Evolutionary conservation across 2,113 vertebrate genomes (phyloP), one percentile per base, ranked within the genome.

Genomic region (Sminthopsis crassicaudata): DNA sequence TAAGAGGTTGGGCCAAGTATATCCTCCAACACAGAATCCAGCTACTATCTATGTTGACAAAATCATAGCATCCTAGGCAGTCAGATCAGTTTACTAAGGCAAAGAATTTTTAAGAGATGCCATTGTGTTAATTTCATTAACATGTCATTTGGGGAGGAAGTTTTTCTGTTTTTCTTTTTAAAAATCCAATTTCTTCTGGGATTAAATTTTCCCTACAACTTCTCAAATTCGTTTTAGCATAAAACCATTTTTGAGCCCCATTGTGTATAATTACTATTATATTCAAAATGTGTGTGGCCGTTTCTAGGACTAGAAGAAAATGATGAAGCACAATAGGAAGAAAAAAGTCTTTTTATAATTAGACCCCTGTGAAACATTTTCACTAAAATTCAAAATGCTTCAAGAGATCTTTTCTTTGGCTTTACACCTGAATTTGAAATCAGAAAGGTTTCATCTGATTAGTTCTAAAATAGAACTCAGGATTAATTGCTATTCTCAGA

Each of bases 391-490:
- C 48, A 90, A 48, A 48, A 60, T 92, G 53, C 55, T 96, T 95
- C 26, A 93, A 96, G 95, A 93, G 42, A 93, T 90, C 26, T 51
- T 93, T 89, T 36, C 16, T 91, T 95, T 93, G 48, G 42, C 46
- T 97, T 95, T 60, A 4, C 46, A 94, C 52, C 51, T 95, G 92
- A 96, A 94, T 95, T 92, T 95, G 51, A 96, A 96, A 96, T 93
- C 76, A 92, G 27, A 16, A 92, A 92, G 42, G 24, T 67, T 94
- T 25, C 2, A 90, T 92, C 91, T 92, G 55, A 91, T 93, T 95
- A 93, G 57, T 90, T 92, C 96, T 92, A 91, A 96, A 96, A 93
- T 90, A 97, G 54, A 90, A 97, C 25, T 60, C 19, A 54, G 27
- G 53, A 94, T 94, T 96, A 96, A 96, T 91, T 96, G 53, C 42